Base-by-base conservation (phyloP, 1,140 invertebrate species). In the Sminthurides bifidus region DNA sequence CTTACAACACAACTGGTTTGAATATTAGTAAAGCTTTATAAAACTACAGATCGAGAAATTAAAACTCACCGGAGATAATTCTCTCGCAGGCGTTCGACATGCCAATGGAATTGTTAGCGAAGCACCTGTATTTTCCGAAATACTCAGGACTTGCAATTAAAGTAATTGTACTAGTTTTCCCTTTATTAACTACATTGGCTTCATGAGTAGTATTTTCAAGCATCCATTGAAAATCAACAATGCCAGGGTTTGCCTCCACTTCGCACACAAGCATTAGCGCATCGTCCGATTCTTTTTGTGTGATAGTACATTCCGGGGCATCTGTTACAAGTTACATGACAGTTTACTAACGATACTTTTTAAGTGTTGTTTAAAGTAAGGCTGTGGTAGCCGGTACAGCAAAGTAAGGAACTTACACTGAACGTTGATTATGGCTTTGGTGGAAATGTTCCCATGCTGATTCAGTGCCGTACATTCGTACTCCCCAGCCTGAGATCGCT, bases 221-320 rank as follows among this genome's bases (percentile, higher is more conserved):
- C 61, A 79, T 82, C 88, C 88, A 92, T 27, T 73, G 77, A 72
- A 90, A 92, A 46, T 79, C 76, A n/a, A 87, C 84, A 65, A 85
- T 79, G 51, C 76, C 70, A 1, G 89, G 88, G 74, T 91, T 90
- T 24, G 86, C 87, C 37, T 76, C 73, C 1, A 83, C 85, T 27
- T 81, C 82, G 68, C 89, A 92, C 10, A 85, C 78, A 17, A 92
- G 73, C 43, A 84, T 80, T 67, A 84, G 78, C 63, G 79, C 77
- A 2, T 83, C 83, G 49, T 87, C 77, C 56, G 80, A 75, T 67
- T 82, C 79, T 31, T 76, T 77, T 58, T 81, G 77, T 55, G 82
- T 79, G 60, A 90, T 87, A 24, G 77, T 77, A 69, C 88, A 93
- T 66, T 87, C 82, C 1, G 89, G 89, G 66, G 83, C 81, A 74